Evolutionary conservation across 2,113 vertebrate species (phyloP).

Genomic region (Eulacestoma nigropectus): DNA sequence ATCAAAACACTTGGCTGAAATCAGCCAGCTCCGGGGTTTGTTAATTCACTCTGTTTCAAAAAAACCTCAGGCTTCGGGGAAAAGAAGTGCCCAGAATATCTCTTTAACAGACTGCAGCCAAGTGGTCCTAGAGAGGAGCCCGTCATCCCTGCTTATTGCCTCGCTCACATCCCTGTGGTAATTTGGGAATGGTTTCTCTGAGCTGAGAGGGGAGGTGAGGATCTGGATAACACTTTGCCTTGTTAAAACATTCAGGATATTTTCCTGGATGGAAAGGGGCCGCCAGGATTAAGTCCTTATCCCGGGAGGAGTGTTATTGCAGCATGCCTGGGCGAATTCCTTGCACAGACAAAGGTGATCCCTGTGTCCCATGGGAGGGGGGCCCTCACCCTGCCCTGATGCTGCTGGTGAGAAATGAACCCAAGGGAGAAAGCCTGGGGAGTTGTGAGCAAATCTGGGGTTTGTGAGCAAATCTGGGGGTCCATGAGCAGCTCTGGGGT

Average conservation of each 20-base stretch:
- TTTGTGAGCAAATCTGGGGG: neutral
- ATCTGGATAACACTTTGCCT: neutral
- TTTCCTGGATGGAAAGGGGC: neutral
- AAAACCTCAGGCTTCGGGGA: neutral
- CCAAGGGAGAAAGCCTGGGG: neutral
- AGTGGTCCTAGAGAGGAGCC: neutral
- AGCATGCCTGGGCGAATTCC: neutral
- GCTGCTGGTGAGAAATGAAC: neutral
- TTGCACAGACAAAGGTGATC: neutral
- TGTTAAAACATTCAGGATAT: neutral
- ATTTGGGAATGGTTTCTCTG: neutral
- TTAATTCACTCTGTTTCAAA: conserved; percentile 33
- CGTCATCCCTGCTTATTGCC: neutral
- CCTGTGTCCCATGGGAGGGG: neutral
- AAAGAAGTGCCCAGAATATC: conserved; percentile 20
- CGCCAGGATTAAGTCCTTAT: neutral
- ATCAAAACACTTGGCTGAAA: conserved; percentile 59
- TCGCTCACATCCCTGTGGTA: neutral
- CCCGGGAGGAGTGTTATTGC: neutral
- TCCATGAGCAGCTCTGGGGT: neutral
- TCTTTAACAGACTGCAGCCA: neutral
- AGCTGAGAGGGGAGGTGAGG: neutral
- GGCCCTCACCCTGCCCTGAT: neutral
- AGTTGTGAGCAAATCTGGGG: neutral
- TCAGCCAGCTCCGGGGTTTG: conserved; percentile 22